Percentiles rank a stretch among this genome's conserved stretches.
Evolutionary conservation across 2,797 vertebrate genomes (phyloP).

Genomic region (Nothura maculosa): DNA sequence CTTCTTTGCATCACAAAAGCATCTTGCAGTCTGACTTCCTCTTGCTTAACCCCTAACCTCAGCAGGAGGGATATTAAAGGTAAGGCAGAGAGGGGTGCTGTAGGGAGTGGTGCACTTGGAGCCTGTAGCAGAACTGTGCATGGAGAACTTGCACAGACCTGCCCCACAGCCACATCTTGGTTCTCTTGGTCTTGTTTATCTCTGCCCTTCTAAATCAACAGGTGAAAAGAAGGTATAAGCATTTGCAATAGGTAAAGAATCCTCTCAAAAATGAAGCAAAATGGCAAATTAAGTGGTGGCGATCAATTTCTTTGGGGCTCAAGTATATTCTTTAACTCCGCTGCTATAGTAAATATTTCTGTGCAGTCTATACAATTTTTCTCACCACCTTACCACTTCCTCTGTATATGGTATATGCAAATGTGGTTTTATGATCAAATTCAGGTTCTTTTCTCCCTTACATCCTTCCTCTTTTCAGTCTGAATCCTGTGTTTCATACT

Average conservation of each 20-base stretch:
- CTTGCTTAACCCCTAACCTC: not conserved
- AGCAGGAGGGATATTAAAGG: not conserved
- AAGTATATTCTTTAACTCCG: not conserved
- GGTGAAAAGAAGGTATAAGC: not conserved
- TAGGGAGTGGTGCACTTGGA: not conserved
- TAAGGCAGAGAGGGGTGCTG: not conserved
- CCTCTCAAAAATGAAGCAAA: not conserved
- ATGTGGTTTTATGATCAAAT: constrained; percentile 27
- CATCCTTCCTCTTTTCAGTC: not conserved
- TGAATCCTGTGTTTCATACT: not conserved
- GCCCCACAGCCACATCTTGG: not conserved
- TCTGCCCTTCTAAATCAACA: not conserved
- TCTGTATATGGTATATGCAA: not conserved
- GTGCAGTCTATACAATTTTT: not conserved
- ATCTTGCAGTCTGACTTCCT: not conserved
- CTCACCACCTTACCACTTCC: not conserved
- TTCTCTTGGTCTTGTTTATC: not conserved
- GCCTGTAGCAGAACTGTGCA: not conserved
- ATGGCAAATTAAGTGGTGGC: not conserved
- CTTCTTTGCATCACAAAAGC: not conserved
- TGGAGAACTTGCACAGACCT: not conserved
- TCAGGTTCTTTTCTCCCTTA: constrained; percentile 15
- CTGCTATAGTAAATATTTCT: not conserved
- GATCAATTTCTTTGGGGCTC: not conserved
- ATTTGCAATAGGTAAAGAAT: not conserved